Conservation (phyloP, 2,113 vertebrate genomes). For the Melanerpes aurifrons region DNA sequence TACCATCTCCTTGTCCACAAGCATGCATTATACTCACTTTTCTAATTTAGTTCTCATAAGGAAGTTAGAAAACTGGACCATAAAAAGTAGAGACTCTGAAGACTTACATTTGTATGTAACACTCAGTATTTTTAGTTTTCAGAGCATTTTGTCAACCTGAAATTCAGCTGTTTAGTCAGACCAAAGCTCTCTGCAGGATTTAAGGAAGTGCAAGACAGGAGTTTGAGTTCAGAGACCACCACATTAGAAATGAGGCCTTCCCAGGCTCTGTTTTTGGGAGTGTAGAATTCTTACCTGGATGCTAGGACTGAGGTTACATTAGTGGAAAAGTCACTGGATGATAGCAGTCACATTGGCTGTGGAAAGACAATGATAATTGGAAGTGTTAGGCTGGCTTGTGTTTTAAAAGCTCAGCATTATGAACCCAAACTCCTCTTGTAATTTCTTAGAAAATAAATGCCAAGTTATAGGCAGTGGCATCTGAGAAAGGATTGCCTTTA, state of each 20-base stretch:
- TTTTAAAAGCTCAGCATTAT: background rate
- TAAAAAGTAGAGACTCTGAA: background rate
- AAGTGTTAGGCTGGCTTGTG: rapidly evolving
- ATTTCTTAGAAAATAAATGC: background rate
- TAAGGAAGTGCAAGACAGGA: background rate
- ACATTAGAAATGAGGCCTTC: conserved; percentile 1
- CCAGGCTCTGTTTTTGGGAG: conserved; percentile 38
- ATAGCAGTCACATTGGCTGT: background rate
- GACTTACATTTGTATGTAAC: background rate
- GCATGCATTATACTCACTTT: background rate
- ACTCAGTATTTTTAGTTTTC: background rate
- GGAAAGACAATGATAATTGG: conserved; percentile 38
- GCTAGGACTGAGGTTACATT: background rate
- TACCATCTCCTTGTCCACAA: background rate
- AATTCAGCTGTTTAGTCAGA: conserved; percentile 36
- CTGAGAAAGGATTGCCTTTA: background rate
- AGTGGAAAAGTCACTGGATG: conserved; percentile 4
- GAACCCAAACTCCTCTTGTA: background rate
- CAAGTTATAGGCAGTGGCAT: background rate
- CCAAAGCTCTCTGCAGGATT: background rate
- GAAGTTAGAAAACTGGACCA: background rate
- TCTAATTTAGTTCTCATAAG: background rate
- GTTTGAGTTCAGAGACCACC: conserved; percentile 57
- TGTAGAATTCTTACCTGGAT: background rate
- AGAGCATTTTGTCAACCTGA: background rate